Base-by-base conservation (phyloP, 2,113 vertebrate species). In the Perca flavescens region DNA sequence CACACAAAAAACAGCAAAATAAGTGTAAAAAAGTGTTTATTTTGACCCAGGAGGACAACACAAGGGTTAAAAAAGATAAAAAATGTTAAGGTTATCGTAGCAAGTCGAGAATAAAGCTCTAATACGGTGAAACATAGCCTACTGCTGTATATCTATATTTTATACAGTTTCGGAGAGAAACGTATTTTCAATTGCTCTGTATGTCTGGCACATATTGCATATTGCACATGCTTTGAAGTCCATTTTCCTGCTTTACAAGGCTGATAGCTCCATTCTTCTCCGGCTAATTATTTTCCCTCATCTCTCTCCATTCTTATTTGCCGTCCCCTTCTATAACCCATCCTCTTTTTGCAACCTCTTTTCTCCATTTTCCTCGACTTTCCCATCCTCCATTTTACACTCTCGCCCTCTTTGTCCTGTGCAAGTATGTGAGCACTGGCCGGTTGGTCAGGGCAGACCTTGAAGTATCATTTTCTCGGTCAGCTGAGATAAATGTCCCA, bases 401-500 rank as follows among this genome's bases (percentile, higher is more conserved):
- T 36, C 43, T 7, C 4, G 3, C 15, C 46, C n/a, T 54, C 34
- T 73, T 61, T 31, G 28, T 69, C 69, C 63, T 15, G 34, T 56
- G 75, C 63, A 46, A 56, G 71, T 46, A 74, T 62, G 54, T 52
- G 61, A 53, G 68, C 25, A 6, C 28, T 40, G 70, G 62, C 64
- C 70, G 67, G 85, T 85, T 82, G 76, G 68, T 83, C 7, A 77
- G 75, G 50, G 60, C 63, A 82, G 83, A 89, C 87, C 87, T 92
- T 89, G 82, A 89, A 84, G 88, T 90, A 84, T 91, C 89, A 72
- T 85, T 70, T 84, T 75, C 83, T 86, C 88, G 53, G 81, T 85
- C 76, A 71, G 63, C 34, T 1, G 80, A 88, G 90, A 91, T 88
- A 85, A 88, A 91, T 80, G 82, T 69, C 47, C 22, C 2, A 10